Percentiles rank a stretch among this genome's conserved stretches.
Evolutionary conservation across 1,140 invertebrate genomes (phyloP).

Genomic region (Dryas iulia): DNA sequence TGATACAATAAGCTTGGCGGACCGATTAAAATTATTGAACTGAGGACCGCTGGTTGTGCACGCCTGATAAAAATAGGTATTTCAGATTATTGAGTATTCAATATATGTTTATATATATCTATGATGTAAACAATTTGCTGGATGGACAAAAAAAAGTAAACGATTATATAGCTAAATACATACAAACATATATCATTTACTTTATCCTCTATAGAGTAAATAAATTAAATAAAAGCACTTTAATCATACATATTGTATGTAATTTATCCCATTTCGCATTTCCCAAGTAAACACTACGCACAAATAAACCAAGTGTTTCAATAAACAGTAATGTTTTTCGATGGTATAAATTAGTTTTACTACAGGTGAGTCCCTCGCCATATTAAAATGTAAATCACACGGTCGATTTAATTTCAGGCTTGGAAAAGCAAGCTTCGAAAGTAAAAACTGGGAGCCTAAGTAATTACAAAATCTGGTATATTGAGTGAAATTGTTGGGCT

Average conservation of each 20-base stretch:
- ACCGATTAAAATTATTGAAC: too few relatives aligned
- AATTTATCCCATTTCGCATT: background rate
- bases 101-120: too few relatives aligned
- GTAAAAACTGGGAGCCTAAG: background rate
- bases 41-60: too few relatives aligned
- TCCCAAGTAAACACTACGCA: background rate
- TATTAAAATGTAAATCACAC: slow-evolving; percentile 78
- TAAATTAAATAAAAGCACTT: background rate
- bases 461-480: background rate
- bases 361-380: slow-evolving; percentile 66
- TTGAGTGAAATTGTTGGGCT: background rate
- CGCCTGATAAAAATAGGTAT: too few relatives aligned
- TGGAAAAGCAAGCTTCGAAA: slow-evolving; percentile 27
- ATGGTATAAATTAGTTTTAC: slow-evolving; percentile 71
- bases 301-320: slow-evolving; percentile 13
- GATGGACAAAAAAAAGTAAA: too few relatives aligned
- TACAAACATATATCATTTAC: too few relatives aligned
- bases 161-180: too few relatives aligned
- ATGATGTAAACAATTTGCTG: too few relatives aligned
- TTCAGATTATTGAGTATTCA: too few relatives aligned
- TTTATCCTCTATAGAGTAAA: background rate
- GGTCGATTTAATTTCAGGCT: slow-evolving; percentile 71
- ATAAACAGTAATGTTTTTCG: slow-evolving; percentile 47
- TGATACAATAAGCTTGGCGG: too few relatives aligned
- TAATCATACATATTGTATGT: background rate